Conservation (phyloP, 2,113 vertebrate genomes). For the Spheniscus mendiculus region DNA sequence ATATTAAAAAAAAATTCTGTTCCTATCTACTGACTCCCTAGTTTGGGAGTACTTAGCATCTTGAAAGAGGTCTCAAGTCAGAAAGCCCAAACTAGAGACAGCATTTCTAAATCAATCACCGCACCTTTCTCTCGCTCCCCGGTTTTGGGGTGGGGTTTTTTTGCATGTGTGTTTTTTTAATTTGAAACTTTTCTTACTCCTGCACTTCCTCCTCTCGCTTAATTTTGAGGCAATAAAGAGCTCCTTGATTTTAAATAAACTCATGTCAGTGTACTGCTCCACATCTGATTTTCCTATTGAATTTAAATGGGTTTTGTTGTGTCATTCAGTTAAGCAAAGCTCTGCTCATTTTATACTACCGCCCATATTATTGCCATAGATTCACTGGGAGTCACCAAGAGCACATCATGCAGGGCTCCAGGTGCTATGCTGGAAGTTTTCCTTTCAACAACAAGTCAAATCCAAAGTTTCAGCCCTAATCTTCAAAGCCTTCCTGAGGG, state of each 20-base stretch:
- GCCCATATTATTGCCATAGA: not conserved
- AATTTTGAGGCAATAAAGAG: not conserved
- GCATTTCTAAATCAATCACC: not conserved
- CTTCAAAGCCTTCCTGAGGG: not conserved
- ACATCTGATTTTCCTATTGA: not conserved
- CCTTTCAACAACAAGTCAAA: not conserved
- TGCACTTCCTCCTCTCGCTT: not conserved
- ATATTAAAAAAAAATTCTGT: rapidly evolving
- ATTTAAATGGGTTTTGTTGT: not conserved
- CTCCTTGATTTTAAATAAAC: not conserved
- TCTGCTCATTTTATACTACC: not conserved
- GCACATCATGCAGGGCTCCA: too few relatives aligned
- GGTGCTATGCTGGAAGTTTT: not conserved
- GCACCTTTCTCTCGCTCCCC: not conserved
- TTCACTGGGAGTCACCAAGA: not conserved
- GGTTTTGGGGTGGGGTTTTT: not conserved
- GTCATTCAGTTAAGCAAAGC: not conserved
- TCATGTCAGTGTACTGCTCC: not conserved
- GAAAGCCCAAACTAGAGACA: not conserved
- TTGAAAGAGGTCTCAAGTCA: not conserved
- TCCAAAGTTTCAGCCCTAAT: not conserved
- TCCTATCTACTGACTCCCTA: not conserved
- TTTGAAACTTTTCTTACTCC: not conserved
- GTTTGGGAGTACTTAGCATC: not conserved
- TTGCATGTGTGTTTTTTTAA: too few relatives aligned